Conservation (phyloP, 2,113 vertebrate species). For the Sterna hirundo region DNA sequence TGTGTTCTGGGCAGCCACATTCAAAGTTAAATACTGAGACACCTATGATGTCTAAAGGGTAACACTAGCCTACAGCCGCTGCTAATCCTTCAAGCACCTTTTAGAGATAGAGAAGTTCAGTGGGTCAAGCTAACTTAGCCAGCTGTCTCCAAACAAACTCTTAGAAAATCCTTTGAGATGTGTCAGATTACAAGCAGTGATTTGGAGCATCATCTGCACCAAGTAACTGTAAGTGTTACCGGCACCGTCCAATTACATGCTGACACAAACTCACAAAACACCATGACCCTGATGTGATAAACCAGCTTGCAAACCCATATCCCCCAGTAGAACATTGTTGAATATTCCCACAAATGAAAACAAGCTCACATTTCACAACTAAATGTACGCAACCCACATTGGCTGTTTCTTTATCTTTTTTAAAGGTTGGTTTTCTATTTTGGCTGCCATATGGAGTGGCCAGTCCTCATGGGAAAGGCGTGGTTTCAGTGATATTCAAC, state of each 20-base stretch:
- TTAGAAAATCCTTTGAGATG: not conserved
- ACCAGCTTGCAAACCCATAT: not conserved
- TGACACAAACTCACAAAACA: not conserved
- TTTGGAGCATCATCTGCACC: not conserved
- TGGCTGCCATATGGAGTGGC: fast-evolving
- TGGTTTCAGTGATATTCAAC: not conserved
- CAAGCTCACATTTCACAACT: not conserved
- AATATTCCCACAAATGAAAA: not conserved
- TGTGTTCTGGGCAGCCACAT: not conserved
- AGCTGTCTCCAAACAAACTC: not conserved
- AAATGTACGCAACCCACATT: not conserved
- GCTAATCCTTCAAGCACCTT: not conserved
- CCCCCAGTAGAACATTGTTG: not conserved
- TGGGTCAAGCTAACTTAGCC: not conserved
- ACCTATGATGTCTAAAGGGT: not conserved
- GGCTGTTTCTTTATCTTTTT: not conserved
- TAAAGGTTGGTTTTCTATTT: not conserved
- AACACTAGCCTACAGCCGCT: not conserved
- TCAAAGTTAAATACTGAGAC: not conserved
- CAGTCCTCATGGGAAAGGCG: not conserved
- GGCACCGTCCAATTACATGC: not conserved
- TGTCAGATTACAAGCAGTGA: constrained; percentile 1
- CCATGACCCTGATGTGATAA: not conserved
- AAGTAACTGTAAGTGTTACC: not conserved
- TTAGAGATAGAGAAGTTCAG: not conserved